Evolutionary conservation across 1,140 invertebrate species (phyloP), one percentile per base, ranked within the genome.

Genomic region (Oreohelix idahoensis): DNA sequence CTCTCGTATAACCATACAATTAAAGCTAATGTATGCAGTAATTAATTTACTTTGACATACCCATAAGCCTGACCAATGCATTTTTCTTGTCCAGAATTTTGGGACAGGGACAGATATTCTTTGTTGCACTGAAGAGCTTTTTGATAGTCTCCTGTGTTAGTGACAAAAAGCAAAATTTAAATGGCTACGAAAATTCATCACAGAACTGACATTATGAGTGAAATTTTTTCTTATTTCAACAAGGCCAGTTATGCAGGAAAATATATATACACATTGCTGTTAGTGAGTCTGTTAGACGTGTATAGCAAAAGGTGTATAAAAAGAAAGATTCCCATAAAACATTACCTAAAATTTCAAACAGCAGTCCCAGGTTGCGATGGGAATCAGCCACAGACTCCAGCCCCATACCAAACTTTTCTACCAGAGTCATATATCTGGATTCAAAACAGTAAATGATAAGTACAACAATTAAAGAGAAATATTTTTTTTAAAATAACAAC

Each of bases 11-110:
- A n/a, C n/a, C n/a, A 76, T 20, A 71, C 11, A 71, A 36, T 36
- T 32, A 35, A 20, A 11, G 10, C 69, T 23, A 4, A 35, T 11
- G n/a, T n/a, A n/a, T n/a, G n/a, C n/a, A n/a, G n/a, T n/a, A n/a
- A 71, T n/a, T 20, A 71, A 71, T 71, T 17, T 23, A 36, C 15
- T 8, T n/a, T 13, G n/a, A 73, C 79, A 42, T 73, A 81, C 79
- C 79, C 91, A 85, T 91, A 92, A 1, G 91, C 90, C 63, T 90
- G 90, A 0, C 89, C 90, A 75, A 88, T 84, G 0, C 87, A 86
- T 76, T 89, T 89, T 42, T 88, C 86, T 79, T 91, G 86, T 15
- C 84, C 79, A 73, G 84, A 87, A 49, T 83, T 66, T 78, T 90
- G 89, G 20, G 87, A 88, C 15, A 87, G 78, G 38, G 85, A 70